A percentile compares a stretch with the other conserved stretches of the same genome.
These are phyloP conservation scores for Mustela lutreola DNA, from an alignment of 2,113 vertebrate species.

Conservation along the genomic window DNA sequence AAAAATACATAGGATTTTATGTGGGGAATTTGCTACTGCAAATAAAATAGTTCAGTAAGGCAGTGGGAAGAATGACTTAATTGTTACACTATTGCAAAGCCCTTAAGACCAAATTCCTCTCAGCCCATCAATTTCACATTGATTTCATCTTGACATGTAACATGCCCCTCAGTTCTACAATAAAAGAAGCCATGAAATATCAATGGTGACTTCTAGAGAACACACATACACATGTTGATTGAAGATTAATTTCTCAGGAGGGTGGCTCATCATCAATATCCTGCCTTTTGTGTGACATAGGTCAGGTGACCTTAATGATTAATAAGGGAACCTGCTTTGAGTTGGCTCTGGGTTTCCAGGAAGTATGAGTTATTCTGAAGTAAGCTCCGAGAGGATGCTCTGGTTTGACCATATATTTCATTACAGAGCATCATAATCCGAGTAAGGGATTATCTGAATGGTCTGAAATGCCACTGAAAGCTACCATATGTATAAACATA, in stretches of 20 bases:
- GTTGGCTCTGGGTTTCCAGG: constrained; percentile 47
- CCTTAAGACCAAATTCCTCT: constrained; percentile 66
- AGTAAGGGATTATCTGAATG: neutral
- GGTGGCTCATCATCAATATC: constrained; percentile 44
- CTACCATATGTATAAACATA: neutral
- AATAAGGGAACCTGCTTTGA: constrained; percentile 36
- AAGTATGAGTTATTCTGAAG: constrained; percentile 1
- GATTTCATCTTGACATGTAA: constrained; percentile 78
- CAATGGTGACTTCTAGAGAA: constrained; percentile 68
- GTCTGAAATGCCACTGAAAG: neutral
- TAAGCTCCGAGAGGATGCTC: neutral
- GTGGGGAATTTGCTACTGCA: constrained; percentile 38
- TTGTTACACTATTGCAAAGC: constrained; percentile 61
- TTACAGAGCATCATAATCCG: neutral
- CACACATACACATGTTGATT: constrained; percentile 67
- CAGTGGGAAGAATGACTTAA: constrained; percentile 38
- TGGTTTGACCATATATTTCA: constrained; percentile 19
- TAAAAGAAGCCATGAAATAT: constrained; percentile 77
- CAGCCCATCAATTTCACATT: constrained; percentile 76
- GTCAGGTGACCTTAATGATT: constrained; percentile 63
- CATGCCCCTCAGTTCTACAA: constrained; percentile 70
- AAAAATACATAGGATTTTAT: constrained; percentile 36
- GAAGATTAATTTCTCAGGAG: constrained; percentile 78
- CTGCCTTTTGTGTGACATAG: neutral
- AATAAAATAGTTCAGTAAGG: constrained; percentile 65